Evolutionary conservation across 2,797 vertebrate genomes (phyloP), one percentile per base, ranked within the genome.

Genomic region (Mus spretus): DNA sequence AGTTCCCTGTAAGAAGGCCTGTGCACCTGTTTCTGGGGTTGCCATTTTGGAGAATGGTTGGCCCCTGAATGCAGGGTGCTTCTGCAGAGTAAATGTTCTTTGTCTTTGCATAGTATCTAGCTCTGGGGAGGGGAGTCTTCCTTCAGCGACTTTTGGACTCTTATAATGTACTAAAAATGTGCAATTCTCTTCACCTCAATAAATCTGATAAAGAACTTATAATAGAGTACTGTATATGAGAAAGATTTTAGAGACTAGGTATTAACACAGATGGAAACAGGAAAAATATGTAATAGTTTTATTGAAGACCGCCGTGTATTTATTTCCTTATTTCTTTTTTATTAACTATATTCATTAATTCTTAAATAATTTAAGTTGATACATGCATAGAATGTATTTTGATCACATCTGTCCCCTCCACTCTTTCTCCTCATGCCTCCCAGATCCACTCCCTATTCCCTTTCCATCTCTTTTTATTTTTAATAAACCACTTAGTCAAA

Each of bases 211-310:
- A 65, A 82, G 75, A 26, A 15, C 47, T 0, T 50, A 59, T 59
- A 89, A 92, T 85, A 81, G n/a, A 74, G 59, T 8, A 63, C 0
- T 19, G 1, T 50, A 37, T 37, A 40, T 75, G 20, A 93, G 57
- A 75, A 70, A 24, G 37, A 44, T 72, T 93, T 91, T 84, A 90
- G 88, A 91, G 93, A 82, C n/a, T 82, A 90, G 40, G 19, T 78
- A 82, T 85, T 94, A 82, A 78, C 31, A 8, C 80, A 37, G 26
- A 20, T 57, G 17, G 28, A 17, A 59, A 13, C 63, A n/a, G 50
- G 34, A 50, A 11, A 67, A 86, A 74, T 59, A 78, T n/a, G 74
- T 17, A 9, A 61, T 93, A 78, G 83, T 53, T 84, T 93, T 79
- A 93, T 89, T 84, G 53, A 78, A 89, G 72, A 24, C 28, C 44